Conservation (phyloP, 2,113 vertebrate species). For the Peromyscus maniculatus region DNA sequence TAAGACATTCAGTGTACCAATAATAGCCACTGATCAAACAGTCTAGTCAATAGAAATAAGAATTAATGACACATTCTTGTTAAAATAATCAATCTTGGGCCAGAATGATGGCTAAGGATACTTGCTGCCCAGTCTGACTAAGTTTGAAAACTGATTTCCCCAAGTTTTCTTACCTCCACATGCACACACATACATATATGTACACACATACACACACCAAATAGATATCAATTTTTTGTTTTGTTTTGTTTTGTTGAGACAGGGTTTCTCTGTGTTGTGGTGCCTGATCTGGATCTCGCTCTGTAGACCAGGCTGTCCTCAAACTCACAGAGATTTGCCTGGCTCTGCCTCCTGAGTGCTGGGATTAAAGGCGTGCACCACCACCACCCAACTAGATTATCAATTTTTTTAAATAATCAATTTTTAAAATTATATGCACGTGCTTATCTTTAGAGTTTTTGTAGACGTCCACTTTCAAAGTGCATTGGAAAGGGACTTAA, state of each 20-base stretch:
- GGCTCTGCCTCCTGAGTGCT: too few relatives aligned
- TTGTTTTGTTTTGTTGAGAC: too few relatives aligned
- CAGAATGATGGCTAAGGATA: neutral
- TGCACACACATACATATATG: neutral
- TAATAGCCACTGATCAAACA: neutral
- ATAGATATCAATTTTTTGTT: neutral
- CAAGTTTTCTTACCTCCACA: neutral
- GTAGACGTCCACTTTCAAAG: constrained; percentile 1
- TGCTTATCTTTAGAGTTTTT: neutral
- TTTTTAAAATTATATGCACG: constrained; percentile 3
- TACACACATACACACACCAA: neutral
- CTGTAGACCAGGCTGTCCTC: too few relatives aligned
- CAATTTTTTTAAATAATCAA: neutral
- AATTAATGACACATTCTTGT: neutral
- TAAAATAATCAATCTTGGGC: constrained; percentile 15
- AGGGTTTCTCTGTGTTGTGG: too few relatives aligned
- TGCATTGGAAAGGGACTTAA: constrained; percentile 24
- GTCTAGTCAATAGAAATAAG: neutral
- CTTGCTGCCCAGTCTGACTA: neutral
- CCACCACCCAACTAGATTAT: neutral
- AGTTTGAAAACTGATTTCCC: neutral
- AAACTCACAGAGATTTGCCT: too few relatives aligned
- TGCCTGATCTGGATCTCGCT: too few relatives aligned
- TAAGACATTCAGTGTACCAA: neutral
- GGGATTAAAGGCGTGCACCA: too few relatives aligned